Evolutionary conservation across 1,140 invertebrate genomes (phyloP).

Genomic region (Drosophila kikkawai): DNA sequence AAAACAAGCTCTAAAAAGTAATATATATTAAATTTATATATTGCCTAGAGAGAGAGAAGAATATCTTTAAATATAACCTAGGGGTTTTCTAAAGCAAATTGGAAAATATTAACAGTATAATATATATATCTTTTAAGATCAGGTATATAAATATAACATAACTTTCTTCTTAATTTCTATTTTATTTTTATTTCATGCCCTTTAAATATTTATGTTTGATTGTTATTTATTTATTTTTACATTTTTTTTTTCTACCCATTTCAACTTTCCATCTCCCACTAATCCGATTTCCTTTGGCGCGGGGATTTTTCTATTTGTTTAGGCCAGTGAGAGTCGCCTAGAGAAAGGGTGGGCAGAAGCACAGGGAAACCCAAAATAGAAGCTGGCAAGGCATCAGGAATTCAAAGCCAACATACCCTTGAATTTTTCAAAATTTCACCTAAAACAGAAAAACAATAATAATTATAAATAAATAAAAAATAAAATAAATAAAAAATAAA

Average conservation of each 20-base stretch:
- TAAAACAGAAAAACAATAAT: too few species aligned
- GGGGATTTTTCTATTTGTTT: slow-evolving; percentile 20
- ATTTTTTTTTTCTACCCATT: background rate
- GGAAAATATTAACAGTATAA: background rate
- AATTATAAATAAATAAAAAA: background rate
- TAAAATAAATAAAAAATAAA: too few species aligned
- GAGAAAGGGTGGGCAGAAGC: background rate
- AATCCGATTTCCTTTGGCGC: slow-evolving; percentile 22
- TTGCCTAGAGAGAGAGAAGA: background rate
- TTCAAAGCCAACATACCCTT: background rate
- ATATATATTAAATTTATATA: background rate
- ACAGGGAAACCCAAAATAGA: background rate
- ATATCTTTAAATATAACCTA: too few species aligned
- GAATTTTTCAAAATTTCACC: background rate
- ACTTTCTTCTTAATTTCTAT: background rate
- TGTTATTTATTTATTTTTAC: background rate
- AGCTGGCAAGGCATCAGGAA: background rate
- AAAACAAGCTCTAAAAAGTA: background rate
- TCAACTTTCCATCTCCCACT: slow-evolving; percentile 21
- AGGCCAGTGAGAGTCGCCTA: slow-evolving; percentile 7
- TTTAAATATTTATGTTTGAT: slow-evolving; percentile 3
- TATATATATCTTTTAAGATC: background rate
- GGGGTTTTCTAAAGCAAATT: too few species aligned
- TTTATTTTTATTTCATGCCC: background rate
- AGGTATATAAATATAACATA: background rate